Evolutionary conservation across 2,888 invertebrate species (phyloP).

Genomic region (Xestia rhomboidea): DNA sequence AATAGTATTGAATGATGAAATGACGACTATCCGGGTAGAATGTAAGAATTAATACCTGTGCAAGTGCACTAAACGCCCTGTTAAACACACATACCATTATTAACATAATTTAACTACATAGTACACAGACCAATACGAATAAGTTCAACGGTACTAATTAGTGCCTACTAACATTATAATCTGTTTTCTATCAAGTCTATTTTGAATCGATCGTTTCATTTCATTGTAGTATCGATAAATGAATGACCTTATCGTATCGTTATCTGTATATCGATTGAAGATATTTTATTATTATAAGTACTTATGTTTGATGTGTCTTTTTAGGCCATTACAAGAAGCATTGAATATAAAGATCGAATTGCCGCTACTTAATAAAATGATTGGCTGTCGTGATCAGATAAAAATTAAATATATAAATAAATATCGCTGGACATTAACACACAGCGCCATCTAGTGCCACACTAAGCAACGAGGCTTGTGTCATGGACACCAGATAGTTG

Average conservation of each 20-base stretch:
- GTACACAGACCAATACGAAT: not conserved
- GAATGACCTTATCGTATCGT: conserved; percentile 15
- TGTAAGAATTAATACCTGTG: no score
- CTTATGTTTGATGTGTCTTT: conserved; percentile 1
- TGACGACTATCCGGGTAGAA: not conserved
- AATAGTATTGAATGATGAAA: not conserved
- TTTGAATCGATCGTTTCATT: not conserved
- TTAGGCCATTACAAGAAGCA: not conserved
- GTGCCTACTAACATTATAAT: conserved; percentile 6
- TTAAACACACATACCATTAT: not conserved
- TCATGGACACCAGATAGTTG: no score
- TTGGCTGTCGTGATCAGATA: not conserved
- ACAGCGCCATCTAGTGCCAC: no score
- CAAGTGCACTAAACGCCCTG: not conserved
- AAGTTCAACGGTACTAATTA: conserved; percentile 14
- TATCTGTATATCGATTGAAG: conserved; percentile 9
- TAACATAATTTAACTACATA: not conserved
- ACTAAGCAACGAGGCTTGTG: no score
- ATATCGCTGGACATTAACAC: no score
- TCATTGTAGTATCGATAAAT: not conserved
- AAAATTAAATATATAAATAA: no score
- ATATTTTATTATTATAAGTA: not conserved
- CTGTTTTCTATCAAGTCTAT: not conserved
- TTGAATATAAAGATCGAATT: not conserved
- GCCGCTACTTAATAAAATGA: not conserved